A percentile compares a stretch with the other conserved stretches of the same genome.
These are phyloP conservation scores for Avahi laniger DNA, from an alignment of 2,797 vertebrate species.

Conservation along the genomic window DNA sequence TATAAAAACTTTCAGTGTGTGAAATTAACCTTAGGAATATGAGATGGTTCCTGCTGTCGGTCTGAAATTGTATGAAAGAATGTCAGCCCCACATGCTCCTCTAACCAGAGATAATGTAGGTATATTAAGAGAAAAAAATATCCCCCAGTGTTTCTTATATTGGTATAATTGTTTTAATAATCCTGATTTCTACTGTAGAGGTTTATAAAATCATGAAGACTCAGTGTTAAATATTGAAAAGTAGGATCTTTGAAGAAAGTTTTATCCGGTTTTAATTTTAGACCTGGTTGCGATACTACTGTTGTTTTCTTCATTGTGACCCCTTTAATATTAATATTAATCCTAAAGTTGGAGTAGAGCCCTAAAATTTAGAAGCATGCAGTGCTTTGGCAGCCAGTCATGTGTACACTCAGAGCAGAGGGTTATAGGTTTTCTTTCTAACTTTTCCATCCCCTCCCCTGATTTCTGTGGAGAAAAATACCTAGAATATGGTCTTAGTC, in stretches of 20 bases:
- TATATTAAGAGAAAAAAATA: not conserved
- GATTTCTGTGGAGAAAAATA: not conserved
- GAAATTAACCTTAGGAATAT: not conserved
- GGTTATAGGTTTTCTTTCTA: not conserved
- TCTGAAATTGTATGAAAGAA: not conserved
- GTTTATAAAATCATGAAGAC: not conserved
- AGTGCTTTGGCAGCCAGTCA: not conserved
- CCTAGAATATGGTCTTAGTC: not conserved
- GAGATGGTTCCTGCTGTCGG: not conserved
- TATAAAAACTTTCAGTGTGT: not conserved
- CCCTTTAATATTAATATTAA: not conserved
- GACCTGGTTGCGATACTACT: not conserved
- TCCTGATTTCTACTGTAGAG: not conserved
- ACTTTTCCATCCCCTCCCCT: not conserved
- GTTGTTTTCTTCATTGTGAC: not conserved
- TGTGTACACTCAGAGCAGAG: not conserved
- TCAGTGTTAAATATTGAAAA: not conserved
- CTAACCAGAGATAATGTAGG: not conserved
- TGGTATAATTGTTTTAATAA: not conserved
- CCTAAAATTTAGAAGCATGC: not conserved
- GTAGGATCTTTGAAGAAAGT: not conserved
- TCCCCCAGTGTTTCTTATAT: not conserved
- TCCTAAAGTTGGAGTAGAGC: not conserved
- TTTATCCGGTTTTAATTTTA: conserved; percentile 3
- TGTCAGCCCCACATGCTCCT: not conserved